Evolutionary conservation across 2,113 vertebrate species (phyloP), one percentile per base, ranked within the genome.

Genomic region (Tichodroma muraria): DNA sequence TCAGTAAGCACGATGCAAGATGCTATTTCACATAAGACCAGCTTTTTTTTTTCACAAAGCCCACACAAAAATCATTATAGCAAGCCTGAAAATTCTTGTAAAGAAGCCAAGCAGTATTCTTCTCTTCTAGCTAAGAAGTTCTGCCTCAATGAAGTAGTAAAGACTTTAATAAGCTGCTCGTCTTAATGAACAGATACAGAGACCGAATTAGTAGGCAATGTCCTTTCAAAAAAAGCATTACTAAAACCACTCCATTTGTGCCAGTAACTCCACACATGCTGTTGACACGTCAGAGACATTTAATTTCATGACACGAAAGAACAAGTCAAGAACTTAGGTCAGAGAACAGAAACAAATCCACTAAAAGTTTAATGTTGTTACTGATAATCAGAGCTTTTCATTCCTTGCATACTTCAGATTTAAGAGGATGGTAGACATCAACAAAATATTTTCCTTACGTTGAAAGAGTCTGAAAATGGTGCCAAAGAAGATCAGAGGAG

Each of bases 191-290:
- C 60, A 73, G 70, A 82, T 4, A 23, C 8, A 28, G 27, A 60
- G 25, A 45, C 4, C 30, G 25, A 71, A 76, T 45, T 57, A 79
- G 27, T 4, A 73, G 54, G 33, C 1, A 4, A 22, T 14, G 17
- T 6, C 33, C 70, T 30, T 56, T 70, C 37, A 44, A 27, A 57
- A 72, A 69, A 73, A 45, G 21, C 24, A 13, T 56, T 61, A 28
- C 21, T 53, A 24, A 88, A 87, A 16, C 3, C 33, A 44, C 17
- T 50, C 17, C 8, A 12, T 61, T 76, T 89, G 28, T 68, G 59
- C 28, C 57, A 75, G 21, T 31, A 81, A 59, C 3, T 9, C 45
- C 2, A 3, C 33, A 54, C 0, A 0, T 65, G 22, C 38, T 77
- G 60, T 6, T 35, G 49, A 8, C 27, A 31, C 3, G 12, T 13